Evolutionary conservation across 2,113 vertebrate species (phyloP), one percentile per base, ranked within the genome.

Genomic region (Orthochromis malagaraziensis): DNA sequence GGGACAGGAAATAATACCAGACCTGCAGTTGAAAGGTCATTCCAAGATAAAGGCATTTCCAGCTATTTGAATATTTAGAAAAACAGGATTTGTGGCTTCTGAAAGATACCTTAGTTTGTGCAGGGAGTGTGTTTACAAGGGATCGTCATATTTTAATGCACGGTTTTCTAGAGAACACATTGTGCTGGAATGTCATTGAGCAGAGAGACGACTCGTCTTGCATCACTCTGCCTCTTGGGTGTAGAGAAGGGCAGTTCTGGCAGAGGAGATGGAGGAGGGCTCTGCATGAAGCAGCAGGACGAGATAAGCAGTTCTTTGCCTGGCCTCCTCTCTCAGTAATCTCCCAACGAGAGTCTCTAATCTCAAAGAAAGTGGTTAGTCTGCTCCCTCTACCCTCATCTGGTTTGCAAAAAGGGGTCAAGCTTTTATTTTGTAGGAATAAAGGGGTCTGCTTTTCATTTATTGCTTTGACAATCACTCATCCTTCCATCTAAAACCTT

Each of bases 281-380:
- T 85, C 35, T 81, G 89, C 31, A 77, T 92, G 87, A 90, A 89
- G 86, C 88, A 90, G 92, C 84, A 81, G 81, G 82, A 90, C 77
- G 68, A 75, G 95, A 95, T 96, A 95, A 95, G 87, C 89, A 89
- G 84, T 88, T 84, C 70, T 88, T 81, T 40, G 84, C 82, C 55
- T 29, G 91, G 93, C 88, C 94, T 94, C 88, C 83, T 63, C 89
- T 91, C 54, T 84, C 24, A 11, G 70, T 95, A 93, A 94, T 95
- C 94, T 94, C 87, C 63, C 84, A 91, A 90, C 40, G 73, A 89
- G 91, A 84, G 90, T 86, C 51, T 90, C 83, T 95, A 93, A 96
- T 94, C 93, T 94, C 57, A 85, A 87, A 92, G 81, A 92, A 93
- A 95, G 90, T 92, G 88, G 79, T 92, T 94, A 92, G 94, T 94